Conservation (phyloP, 2,113 vertebrate genomes). For the Rhegmatorhina hoffmannsi region DNA sequence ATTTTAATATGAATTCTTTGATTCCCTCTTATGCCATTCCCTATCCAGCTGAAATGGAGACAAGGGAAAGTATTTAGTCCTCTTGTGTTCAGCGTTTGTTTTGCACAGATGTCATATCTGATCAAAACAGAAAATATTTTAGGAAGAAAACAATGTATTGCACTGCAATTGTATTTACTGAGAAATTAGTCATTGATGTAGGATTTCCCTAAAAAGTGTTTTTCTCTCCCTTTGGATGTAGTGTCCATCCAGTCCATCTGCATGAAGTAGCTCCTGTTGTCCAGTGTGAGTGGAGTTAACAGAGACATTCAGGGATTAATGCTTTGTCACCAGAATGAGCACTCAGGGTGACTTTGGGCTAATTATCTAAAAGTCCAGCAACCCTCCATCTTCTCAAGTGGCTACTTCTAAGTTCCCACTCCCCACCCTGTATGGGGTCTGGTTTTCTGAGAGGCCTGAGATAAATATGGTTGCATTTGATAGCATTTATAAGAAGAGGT, state of each 20-base stretch:
- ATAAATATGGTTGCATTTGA: neutral
- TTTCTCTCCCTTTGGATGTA: neutral
- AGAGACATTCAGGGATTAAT: neutral
- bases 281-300: neutral
- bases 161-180: neutral
- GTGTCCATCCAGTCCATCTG: neutral
- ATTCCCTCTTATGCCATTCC: neutral
- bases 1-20: neutral
- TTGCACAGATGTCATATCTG: neutral
- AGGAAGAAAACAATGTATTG: neutral
- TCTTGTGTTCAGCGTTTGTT: neutral
- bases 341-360: neutral
- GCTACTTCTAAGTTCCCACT: neutral
- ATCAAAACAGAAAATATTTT: neutral
- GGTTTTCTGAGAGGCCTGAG: neutral
- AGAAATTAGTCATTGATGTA: neutral
- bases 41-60: neutral
- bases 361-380: neutral
- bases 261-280: neutral
- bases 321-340: neutral
- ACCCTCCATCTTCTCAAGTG: neutral
- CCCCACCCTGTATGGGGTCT: neutral
- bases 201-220: neutral
- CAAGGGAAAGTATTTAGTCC: neutral
- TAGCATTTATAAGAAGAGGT: conserved; percentile 27